These are phyloP conservation scores for Drosophila ogumai DNA, from an alignment of 1,140 invertebrate genomes.

Conservation along the genomic window DNA sequence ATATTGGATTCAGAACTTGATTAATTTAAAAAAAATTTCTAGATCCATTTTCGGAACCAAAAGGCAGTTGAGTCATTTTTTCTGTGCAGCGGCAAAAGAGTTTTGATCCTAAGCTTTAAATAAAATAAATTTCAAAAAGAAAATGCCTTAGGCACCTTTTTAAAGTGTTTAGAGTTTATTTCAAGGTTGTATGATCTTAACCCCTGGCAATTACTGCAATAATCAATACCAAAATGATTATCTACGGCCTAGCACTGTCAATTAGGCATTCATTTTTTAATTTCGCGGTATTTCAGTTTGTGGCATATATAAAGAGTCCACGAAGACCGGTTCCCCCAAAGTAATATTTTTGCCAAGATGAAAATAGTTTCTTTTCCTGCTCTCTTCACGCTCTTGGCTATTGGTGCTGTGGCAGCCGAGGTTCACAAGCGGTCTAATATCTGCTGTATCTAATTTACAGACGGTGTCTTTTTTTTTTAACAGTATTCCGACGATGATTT, in stretches of 20 bases:
- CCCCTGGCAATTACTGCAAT: not conserved
- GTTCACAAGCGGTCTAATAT: not conserved
- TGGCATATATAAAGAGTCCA: conserved; percentile 9
- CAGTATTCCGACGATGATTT: not conserved
- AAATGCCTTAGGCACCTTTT: too few species aligned
- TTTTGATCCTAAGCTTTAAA: too few species aligned
- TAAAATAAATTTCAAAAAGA: too few species aligned
- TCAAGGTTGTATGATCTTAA: not conserved
- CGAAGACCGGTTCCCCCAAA: not conserved
- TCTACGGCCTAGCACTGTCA: not conserved
- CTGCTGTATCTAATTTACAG: not conserved
- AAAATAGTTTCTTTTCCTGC: not conserved
- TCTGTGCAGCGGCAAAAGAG: too few species aligned
- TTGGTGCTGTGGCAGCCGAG: not conserved
- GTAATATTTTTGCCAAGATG: conserved; percentile 1
- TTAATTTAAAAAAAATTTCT: too few species aligned
- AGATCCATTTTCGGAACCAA: too few species aligned
- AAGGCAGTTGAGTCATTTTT: too few species aligned
- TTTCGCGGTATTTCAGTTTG: not conserved
- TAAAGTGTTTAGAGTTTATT: too few species aligned
- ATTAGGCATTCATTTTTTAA: conserved; percentile 3
- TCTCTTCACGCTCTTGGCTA: not conserved
- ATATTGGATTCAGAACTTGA: not conserved
- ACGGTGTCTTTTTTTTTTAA: not conserved
- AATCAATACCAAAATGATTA: conserved; percentile 6